phyloP scores from a whole-genome alignment of 35 echinoderm and acorn worm genomes.

The Stichopus chloronotus region DNA sequence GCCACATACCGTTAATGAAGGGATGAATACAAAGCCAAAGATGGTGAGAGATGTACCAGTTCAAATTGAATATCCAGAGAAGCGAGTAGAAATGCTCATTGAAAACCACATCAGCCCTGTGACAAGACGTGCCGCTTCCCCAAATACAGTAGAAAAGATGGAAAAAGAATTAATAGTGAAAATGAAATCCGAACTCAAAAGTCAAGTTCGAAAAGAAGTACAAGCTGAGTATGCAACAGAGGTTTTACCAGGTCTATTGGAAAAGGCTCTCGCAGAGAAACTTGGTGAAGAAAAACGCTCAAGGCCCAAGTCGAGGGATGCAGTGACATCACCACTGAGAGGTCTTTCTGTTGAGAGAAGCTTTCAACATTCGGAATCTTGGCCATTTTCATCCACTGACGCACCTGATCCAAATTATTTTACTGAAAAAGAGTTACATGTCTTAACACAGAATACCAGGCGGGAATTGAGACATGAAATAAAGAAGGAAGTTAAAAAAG shows the following conservation, averaged over 20 bases:
- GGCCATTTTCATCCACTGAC: slow-evolving; percentile 49
- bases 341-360: slow-evolving; percentile 42
- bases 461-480: slow-evolving; percentile 31
- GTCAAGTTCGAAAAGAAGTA: slow-evolving; percentile 44
- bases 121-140: slow-evolving; percentile 13
- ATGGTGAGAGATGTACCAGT: slow-evolving; percentile 26
- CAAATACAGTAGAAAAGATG: slow-evolving; percentile 5
- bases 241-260: slow-evolving; percentile 30
- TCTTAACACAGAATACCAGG: slow-evolving; percentile 36
- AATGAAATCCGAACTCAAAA: slow-evolving; percentile 13
- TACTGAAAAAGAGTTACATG: slow-evolving; percentile 26
- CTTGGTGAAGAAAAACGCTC: background rate
- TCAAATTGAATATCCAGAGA: slow-evolving; percentile 26
- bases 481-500: slow-evolving; percentile 9
- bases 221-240: slow-evolving; percentile 31
- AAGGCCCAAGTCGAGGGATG: slow-evolving; percentile 26
- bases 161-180: slow-evolving; percentile 31
- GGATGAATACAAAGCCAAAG: slow-evolving; percentile 1
- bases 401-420: slow-evolving; percentile 5
- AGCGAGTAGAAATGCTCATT: background rate
- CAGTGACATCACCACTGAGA: slow-evolving; percentile 36
- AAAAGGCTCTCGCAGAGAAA: slow-evolving; percentile 17
- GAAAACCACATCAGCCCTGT: background rate
- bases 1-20: background rate
- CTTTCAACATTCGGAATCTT: slow-evolving; percentile 44